Percentiles rank a stretch among this genome's conserved stretches.
phyloP scores from a whole-genome alignment of 2,797 vertebrate species.

The Pelochelys cantorii region DNA sequence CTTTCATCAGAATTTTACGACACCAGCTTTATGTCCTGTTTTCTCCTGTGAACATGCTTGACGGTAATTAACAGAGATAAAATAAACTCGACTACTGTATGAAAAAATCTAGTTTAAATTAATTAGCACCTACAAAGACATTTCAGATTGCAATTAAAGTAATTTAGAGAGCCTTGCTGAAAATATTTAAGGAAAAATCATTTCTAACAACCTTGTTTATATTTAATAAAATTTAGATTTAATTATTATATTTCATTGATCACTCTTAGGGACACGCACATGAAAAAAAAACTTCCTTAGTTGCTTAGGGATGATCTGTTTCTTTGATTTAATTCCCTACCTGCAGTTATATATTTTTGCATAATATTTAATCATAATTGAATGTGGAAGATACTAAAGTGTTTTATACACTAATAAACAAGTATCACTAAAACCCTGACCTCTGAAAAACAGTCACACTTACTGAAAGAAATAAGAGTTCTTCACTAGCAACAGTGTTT shows the following conservation, averaged over 20 bases:
- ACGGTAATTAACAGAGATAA: slow-evolving; percentile 32
- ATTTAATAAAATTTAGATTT: neutral
- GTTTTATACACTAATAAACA: neutral
- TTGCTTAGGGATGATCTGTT: neutral
- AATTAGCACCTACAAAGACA: slow-evolving; percentile 15
- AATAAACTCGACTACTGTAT: neutral
- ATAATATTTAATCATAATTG: neutral
- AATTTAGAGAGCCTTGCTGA: neutral
- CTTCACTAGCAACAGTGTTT: neutral
- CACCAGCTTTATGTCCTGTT: neutral
- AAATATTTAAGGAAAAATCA: neutral
- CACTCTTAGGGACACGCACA: neutral
- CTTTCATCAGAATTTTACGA: neutral
- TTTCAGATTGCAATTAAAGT: neutral
- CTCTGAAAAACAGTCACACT: neutral
- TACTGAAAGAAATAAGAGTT: neutral
- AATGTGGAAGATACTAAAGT: neutral
- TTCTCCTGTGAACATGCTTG: slow-evolving; percentile 38
- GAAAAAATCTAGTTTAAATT: neutral
- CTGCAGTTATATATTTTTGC: neutral
- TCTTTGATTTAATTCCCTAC: neutral
- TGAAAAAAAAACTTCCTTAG: neutral
- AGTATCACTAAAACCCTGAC: neutral
- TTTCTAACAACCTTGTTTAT: accelerated
- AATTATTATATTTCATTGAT: neutral